Evolutionary conservation across 2,888 invertebrate species (phyloP), one percentile per base, ranked within the genome.

Genomic region (Acanthosoma haemorrhoidale): DNA sequence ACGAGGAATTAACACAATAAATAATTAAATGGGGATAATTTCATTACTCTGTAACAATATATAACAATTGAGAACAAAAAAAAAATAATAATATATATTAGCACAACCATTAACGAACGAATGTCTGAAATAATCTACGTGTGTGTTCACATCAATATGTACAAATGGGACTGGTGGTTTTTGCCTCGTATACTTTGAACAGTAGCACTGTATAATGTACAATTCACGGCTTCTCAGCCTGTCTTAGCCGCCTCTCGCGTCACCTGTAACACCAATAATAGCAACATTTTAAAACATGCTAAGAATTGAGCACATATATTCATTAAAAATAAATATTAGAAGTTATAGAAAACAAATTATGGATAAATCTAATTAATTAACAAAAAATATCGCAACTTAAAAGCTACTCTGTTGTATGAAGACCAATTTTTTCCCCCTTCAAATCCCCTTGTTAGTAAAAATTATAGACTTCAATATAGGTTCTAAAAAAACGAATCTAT

Each of bases 1-100:
- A 67, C 38, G 39, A 68, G 39, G 68, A 38, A 39, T 68, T 36
- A 68, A 68, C 68, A 59, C 68, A 68, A 68, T 68, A 68, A 68
- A 68, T 68, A 68, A 68, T 68, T 36, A 59, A 68, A 68, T 39
- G 59, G 36, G 68, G 18, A 16, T 58, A 51, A 29, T 25, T 57
- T 31, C 21, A 25, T 39, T 36, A 41, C n/a, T 39, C 16, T 68
- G 21, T 68, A 41, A 39, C 59, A 58, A 32, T 43, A 51, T 38
- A 61, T 51, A 60, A 69, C 32, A 43, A 61, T 41, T 16, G 51
- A 51, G n/a, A n/a, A n/a, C n/a, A 67, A 41, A 41, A 16, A 67
- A 32, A 63, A 63, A 6, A 66, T 11, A 39, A 39, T 38, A 38
- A 59, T 32, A 60, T n/a, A n/a, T n/a, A 60, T 69, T 69, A 61